Evolutionary conservation across 1,140 invertebrate genomes (phyloP).

Genomic region (Micrasema minimum): DNA sequence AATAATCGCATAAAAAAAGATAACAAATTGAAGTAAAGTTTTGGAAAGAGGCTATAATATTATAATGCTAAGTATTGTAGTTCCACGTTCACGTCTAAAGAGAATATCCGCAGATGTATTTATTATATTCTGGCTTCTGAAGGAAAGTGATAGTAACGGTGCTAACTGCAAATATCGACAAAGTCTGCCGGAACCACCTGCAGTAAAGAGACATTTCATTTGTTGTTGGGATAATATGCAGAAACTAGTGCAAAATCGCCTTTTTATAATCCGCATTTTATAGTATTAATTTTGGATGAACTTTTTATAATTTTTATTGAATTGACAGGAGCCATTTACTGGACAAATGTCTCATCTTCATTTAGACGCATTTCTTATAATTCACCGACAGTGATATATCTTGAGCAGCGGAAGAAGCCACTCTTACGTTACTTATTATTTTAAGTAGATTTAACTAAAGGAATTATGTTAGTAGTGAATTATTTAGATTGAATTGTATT

Average conservation of each 20-base stretch:
- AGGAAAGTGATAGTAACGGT: slow-evolving; percentile 32
- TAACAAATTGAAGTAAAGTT: too few relatives aligned
- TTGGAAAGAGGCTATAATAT: slow-evolving; percentile 11
- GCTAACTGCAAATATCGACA: slow-evolving; percentile 18
- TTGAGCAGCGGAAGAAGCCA: slow-evolving; percentile 13
- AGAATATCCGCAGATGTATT: slow-evolving; percentile 17
- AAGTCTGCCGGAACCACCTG: too few relatives aligned
- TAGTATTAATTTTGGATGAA: not conserved
- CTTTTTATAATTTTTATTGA: slow-evolving; percentile 3
- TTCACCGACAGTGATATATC: too few relatives aligned
- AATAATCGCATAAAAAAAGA: not conserved
- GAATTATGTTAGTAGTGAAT: slow-evolving; percentile 45
- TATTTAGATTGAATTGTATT: slow-evolving; percentile 44
- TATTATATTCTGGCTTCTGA: slow-evolving; percentile 22
- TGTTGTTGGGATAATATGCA: too few relatives aligned
- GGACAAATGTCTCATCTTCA: too few relatives aligned
- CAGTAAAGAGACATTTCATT: not conserved
- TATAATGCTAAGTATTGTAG: too few relatives aligned
- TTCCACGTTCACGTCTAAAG: not conserved
- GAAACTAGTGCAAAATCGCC: slow-evolving; percentile 2
- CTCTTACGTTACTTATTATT: slow-evolving; percentile 40
- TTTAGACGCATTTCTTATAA: too few relatives aligned
- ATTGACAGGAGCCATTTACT: too few relatives aligned
- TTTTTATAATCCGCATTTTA: slow-evolving; percentile 26
- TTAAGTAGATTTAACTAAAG: slow-evolving; percentile 39